These are phyloP conservation scores for Pygmarrhopalites habei DNA, from an alignment of 1,140 invertebrate species.

Conservation along the genomic window DNA sequence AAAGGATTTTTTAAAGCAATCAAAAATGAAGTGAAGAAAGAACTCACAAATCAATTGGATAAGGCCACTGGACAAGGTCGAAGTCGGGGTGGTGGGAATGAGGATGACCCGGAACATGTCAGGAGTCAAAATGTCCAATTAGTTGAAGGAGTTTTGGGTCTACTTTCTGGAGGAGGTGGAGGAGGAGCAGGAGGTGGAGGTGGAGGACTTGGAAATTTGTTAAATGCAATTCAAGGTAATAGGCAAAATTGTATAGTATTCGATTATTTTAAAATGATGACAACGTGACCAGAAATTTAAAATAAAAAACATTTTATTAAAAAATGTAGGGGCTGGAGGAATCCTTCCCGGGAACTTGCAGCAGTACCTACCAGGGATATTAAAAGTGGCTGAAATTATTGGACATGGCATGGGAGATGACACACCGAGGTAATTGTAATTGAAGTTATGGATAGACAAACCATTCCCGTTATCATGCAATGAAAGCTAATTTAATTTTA, in stretches of 20 bases:
- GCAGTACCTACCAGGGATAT: slow-evolving; percentile 26
- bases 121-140: slow-evolving; percentile 8
- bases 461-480: too few species aligned
- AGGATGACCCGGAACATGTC: slow-evolving; percentile 6
- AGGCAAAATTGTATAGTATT: too few species aligned
- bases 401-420: slow-evolving; percentile 37
- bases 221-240: slow-evolving; percentile 29
- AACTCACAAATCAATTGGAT: slow-evolving; percentile 23
- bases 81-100: neutral
- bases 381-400: slow-evolving; percentile 37
- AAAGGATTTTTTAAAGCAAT: slow-evolving; percentile 38
- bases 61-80: neutral
- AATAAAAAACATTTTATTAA: too few species aligned
- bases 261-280: too few species aligned
- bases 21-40: slow-evolving; percentile 35
- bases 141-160: slow-evolving; percentile 30
- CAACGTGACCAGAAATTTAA: too few species aligned
- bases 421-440: too few species aligned
- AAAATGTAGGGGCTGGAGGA: too few species aligned
- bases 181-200: slow-evolving; percentile 14
- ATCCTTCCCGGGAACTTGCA: slow-evolving; percentile 26
- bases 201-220: slow-evolving; percentile 12
- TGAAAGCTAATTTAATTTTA: too few species aligned
- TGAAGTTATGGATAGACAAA: too few species aligned
- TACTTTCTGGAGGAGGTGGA: slow-evolving; percentile 14